Evolutionary conservation across 2,888 invertebrate species (phyloP).

Genomic region (Hermaeophaga mercurialis): DNA sequence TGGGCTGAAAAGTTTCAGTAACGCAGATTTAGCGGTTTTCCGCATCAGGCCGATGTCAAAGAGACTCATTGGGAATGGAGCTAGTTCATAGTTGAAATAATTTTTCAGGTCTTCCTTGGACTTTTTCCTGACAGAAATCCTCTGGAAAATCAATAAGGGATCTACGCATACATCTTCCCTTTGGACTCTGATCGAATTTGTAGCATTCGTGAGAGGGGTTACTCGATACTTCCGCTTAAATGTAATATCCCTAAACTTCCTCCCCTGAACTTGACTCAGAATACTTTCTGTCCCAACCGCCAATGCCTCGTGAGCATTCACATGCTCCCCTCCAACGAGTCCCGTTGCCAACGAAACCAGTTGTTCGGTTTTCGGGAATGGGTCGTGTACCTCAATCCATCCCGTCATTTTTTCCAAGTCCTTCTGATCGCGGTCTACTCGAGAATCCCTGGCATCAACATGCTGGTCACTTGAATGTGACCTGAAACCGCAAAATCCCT

Average conservation of each 20-base stretch:
- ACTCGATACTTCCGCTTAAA: constrained; percentile 11
- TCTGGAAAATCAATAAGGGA: constrained; percentile 2
- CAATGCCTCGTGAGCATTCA: constrained; percentile 3
- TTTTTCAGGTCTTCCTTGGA: neutral
- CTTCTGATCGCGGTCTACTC: no score
- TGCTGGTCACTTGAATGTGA: no score
- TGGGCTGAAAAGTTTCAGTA: neutral
- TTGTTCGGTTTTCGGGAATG: neutral
- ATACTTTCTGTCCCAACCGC: constrained; percentile 1
- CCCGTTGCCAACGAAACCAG: neutral
- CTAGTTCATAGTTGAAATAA: neutral
- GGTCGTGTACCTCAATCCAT: neutral
- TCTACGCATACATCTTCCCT: constrained; percentile 1
- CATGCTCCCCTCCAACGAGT: neutral
- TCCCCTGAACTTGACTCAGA: neutral
- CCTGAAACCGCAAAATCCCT: constrained; percentile 5
- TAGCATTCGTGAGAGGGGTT: neutral
- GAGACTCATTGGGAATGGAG: neutral
- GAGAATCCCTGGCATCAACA: no score
- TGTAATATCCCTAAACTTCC: neutral
- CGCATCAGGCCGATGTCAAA: neutral
- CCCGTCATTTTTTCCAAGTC: neutral
- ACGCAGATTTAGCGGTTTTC: neutral
- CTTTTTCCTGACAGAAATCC: no score
- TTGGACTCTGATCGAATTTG: neutral